Percentiles rank a stretch among this genome's conserved stretches.
These are phyloP conservation scores for Teleiodes luculella DNA, from an alignment of 2,888 invertebrate genomes.

Conservation along the genomic window DNA sequence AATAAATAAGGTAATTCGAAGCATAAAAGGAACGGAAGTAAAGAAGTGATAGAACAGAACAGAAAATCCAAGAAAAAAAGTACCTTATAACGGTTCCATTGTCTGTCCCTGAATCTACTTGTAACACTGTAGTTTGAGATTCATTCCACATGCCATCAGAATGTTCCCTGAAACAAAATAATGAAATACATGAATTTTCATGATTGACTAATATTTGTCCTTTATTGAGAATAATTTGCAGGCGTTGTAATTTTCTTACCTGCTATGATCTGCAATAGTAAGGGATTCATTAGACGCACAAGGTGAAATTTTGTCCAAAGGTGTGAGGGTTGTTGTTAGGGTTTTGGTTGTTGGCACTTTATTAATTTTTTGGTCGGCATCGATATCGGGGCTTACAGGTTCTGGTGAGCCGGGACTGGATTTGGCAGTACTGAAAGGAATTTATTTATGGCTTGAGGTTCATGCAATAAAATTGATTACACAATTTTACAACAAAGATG, in stretches of 20 bases:
- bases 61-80: not conserved
- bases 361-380: constrained; percentile 52
- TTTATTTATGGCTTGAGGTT: not conserved
- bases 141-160: constrained; percentile 94
- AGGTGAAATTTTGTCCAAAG: constrained; percentile 80
- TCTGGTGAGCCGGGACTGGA: constrained; percentile 83
- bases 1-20: constrained; percentile 21
- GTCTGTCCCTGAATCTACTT: constrained; percentile 84
- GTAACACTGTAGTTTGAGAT: constrained; percentile 90
- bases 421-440: constrained; percentile 72
- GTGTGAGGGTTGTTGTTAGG: constrained; percentile 54
- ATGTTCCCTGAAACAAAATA: constrained; percentile 81
- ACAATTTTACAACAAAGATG: too few species aligned
- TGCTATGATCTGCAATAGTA: constrained; percentile 83
- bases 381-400: constrained; percentile 39
- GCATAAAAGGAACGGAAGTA: not conserved
- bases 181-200: not conserved
- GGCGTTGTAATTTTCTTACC: constrained; percentile 35
- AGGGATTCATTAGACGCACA: constrained; percentile 91
- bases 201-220: too few species aligned
- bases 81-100: constrained; percentile 80
- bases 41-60: not conserved
- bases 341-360: constrained; percentile 49
- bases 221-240: too few species aligned
- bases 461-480: not conserved